Percentiles rank a stretch among this genome's conserved stretches.
Conservation (phyloP, 2,113 vertebrate species). For the Chamaea fasciata region DNA sequence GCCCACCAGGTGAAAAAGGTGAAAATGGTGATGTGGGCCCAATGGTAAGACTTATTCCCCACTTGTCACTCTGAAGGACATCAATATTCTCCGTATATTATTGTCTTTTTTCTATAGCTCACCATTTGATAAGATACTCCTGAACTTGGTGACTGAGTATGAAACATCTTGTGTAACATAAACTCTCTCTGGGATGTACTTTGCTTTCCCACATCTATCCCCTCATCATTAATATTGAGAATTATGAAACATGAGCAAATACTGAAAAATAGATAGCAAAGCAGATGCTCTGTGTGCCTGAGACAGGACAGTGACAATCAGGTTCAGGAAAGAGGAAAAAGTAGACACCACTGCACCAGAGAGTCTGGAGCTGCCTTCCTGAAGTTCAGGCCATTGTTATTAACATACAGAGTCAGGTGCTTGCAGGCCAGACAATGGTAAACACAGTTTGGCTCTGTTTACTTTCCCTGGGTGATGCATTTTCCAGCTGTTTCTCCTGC, state of each 20-base stretch:
- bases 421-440: not conserved
- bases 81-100: not conserved
- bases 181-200: not conserved
- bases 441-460: not conserved
- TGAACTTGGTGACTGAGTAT: not conserved
- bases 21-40: slow-evolving; percentile 96
- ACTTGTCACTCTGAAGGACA: not conserved
- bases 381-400: not conserved
- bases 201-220: not conserved
- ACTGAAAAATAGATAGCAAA: not conserved
- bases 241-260: not conserved
- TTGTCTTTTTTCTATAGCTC: not conserved
- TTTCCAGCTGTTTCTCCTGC: not conserved
- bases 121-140: not conserved
- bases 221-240: not conserved
- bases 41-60: slow-evolving; percentile 80
- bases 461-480: not conserved
- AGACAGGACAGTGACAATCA: not conserved
- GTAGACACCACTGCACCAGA: not conserved
- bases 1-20: slow-evolving; percentile 95
- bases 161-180: not conserved
- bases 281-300: not conserved
- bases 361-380: not conserved
- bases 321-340: not conserved
- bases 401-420: not conserved